Base-by-base conservation (phyloP, 2,888 invertebrate species). In the Meghimatium bilineatum region DNA sequence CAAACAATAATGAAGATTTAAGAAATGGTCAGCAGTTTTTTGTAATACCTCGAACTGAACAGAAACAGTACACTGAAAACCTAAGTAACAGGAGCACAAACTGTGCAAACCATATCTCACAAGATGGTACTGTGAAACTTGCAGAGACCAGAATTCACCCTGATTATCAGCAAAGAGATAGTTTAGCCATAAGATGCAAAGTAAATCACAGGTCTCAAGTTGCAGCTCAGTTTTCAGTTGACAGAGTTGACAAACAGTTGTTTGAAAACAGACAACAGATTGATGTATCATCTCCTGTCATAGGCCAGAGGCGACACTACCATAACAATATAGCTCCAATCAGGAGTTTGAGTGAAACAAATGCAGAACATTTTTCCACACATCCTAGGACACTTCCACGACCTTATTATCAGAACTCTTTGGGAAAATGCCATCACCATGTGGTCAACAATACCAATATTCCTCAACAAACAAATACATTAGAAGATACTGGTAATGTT, bases 171-270 rank as follows among this genome's bases (percentile, higher is more conserved):
- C 60, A 74, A 1, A n/a, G 1, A n/a, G 56, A 71, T 52, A 72
- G 44, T 20, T 56, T 29, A 63, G n/a, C 74, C 23, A 29, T 80
- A 26, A 71, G 72, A 56, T 52, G 23, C 26, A 72, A 72, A 44
- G 36, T 38, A n/a, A 60, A 60, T 44, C 26, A 80, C n/a, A 80
- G 8, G 44, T 26, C 72, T 60, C 56, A 56, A 29, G 32, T 20
- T 66, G 49, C 63, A 34, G 23, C 71, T 52, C 72, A 71, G 34
- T 52, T 76, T 26, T 83, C 85, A 36, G 84, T 86, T 44, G 86
- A 84, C 26, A 75, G 84, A 29, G 80, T 82, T 3, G 86, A 82
- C 34, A 82, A 84, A 36, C 86, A 86, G 75, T 76, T 86, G 29
- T 63, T 44, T 38, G 84, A 82, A 34, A 80, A 84, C 63, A 60